Percentiles rank a stretch among this genome's conserved stretches.
These are phyloP conservation scores for Nezara viridula DNA, from an alignment of 2,888 invertebrate genomes.

Conservation along the genomic window DNA sequence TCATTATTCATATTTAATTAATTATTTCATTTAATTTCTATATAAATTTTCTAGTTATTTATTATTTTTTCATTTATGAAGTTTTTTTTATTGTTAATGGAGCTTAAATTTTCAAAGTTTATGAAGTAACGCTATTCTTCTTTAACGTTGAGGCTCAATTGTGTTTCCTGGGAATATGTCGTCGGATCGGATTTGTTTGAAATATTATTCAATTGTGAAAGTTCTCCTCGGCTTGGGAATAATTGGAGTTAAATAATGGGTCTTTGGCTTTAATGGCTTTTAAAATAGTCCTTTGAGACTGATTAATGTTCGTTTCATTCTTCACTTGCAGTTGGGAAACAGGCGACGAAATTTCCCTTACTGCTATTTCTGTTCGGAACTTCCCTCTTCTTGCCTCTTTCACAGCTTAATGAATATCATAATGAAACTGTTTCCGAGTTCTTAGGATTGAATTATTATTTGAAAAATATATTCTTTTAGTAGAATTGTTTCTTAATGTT, in stretches of 20 bases:
- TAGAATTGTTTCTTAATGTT: neutral
- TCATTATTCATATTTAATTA: too few species aligned
- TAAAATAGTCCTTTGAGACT: constrained; percentile 32
- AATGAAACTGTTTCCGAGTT: neutral
- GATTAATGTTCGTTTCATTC: constrained; percentile 43
- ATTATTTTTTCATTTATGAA: neutral
- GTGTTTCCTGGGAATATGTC: neutral
- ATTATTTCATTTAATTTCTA: too few species aligned
- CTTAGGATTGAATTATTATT: neutral
- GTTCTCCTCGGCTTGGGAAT: constrained; percentile 34
- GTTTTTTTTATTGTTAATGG: neutral
- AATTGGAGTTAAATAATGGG: constrained; percentile 40
- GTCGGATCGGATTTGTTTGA: constrained; percentile 43
- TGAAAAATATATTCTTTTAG: neutral
- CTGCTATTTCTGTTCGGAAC: constrained; percentile 4
- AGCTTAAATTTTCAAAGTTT: neutral
- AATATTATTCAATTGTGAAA: constrained; percentile 42
- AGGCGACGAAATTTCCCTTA: constrained; percentile 8
- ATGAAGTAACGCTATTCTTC: neutral
- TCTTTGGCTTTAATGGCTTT: constrained; percentile 26
- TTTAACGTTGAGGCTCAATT: neutral
- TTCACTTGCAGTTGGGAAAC: constrained; percentile 20
- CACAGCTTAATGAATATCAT: neutral
- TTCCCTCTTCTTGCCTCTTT: neutral
- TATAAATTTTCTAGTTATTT: too few species aligned